Evolutionary conservation across 2,797 vertebrate species (phyloP), one percentile per base, ranked within the genome.

Genomic region (Echiichthys vipera): DNA sequence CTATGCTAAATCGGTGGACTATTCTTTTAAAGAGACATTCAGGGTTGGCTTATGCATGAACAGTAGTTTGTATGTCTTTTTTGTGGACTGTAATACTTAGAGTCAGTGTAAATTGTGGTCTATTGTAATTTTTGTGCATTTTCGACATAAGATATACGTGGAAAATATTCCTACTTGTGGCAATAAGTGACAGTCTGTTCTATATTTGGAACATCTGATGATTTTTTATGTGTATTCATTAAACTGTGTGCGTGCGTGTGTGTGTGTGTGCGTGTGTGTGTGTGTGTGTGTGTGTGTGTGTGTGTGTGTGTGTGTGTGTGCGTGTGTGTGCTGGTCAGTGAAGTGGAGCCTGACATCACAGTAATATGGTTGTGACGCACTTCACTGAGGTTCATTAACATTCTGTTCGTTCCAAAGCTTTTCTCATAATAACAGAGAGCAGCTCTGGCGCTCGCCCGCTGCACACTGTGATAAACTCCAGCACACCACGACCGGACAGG

Each of bases 361-460:
- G 58, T 25, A 55, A 72, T 64, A 78, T 65, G 36, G 62, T 70
- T 36, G 57, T 91, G 89, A 93, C 86, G 84, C 85, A 87, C 72
- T 39, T 78, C 73, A 75, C 64, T 12, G 68, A 67, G 78, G 75
- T 74, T 90, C 85, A 88, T 88, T 86, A 84, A 84, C 76, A 85
- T 88, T 86, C 77, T 24, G 37, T 62, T 73, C 74, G 74, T 81
- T 81, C 68, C 75, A 61, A 50, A 58, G 45, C 50, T 43, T 76
- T 66, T 68, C 40, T 61, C 49, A 13, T 36, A 34, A 13, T 36
- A 34, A 54, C 56, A 65, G 37, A 79, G 57, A 73, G 34, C 77
- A 59, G 73, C 53, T 64, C 67, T 61, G 78, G 17, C 65, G 43
- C 55, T 55, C 8, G 1, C 29, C 20, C 54, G 46, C 34, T 49